Percentiles rank a stretch among this genome's conserved stretches.
Conservation (phyloP, 2,113 vertebrate genomes). For the Mungos mungo region DNA sequence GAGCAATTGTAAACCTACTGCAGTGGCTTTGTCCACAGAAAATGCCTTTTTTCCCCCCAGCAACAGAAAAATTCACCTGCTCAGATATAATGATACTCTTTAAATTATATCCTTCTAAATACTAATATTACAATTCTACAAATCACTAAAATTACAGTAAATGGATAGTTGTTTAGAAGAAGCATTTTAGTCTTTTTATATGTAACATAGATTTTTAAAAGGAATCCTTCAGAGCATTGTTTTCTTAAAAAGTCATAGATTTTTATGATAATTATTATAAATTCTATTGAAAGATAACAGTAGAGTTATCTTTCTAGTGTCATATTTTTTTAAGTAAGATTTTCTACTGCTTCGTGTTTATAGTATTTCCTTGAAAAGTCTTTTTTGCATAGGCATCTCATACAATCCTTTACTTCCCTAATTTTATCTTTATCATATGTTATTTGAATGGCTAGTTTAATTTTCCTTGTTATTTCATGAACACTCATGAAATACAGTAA, state of each 20-base stretch:
- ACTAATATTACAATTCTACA: constrained; percentile 48
- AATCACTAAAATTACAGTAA: constrained; percentile 26
- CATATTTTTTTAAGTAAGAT: background rate
- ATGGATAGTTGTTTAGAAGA: constrained; percentile 1
- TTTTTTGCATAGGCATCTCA: background rate
- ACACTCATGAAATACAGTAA: background rate
- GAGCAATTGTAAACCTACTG: background rate
- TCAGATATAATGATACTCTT: constrained; percentile 15
- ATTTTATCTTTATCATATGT: background rate
- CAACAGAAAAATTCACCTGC: constrained; percentile 30
- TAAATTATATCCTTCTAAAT: background rate
- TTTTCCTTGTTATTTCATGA: background rate
- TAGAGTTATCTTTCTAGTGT: background rate
- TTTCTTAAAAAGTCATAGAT: background rate
- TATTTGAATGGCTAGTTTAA: constrained; percentile 12
- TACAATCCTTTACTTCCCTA: background rate
- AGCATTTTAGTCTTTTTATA: background rate
- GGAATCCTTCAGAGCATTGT: background rate
- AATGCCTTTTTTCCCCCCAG: background rate
- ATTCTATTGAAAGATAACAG: constrained; percentile 2
- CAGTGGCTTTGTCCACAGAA: background rate
- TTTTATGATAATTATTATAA: constrained; percentile 26
- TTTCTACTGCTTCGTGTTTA: background rate
- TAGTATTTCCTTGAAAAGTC: background rate
- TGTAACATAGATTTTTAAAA: background rate